A percentile compares a stretch with the other conserved stretches of the same genome.
Evolutionary conservation across 2,113 vertebrate genomes (phyloP).

Genomic region (Lutjanus erythropterus): DNA sequence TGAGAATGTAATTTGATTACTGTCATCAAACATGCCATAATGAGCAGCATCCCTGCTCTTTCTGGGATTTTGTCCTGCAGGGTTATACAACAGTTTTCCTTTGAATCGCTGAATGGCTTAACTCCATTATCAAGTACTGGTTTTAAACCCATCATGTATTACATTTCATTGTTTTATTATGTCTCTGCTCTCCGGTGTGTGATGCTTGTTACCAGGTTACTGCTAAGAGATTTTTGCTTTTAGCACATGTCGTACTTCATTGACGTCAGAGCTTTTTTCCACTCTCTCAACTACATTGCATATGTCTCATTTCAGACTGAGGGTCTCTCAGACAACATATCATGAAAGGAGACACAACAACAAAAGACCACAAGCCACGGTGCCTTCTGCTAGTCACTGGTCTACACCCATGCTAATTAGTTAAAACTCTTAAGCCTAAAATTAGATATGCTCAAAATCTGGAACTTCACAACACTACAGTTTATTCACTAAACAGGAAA

Average conservation of each 20-base stretch:
- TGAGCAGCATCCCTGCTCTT: not conserved
- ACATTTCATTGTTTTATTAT: constrained; percentile 66
- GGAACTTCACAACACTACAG: constrained; percentile 7
- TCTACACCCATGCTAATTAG: constrained; percentile 63
- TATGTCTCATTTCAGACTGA: constrained; percentile 68
- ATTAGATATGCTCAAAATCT: constrained; percentile 32
- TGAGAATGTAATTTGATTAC: constrained; percentile 34
- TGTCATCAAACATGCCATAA: not conserved
- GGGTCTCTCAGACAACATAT: constrained; percentile 56
- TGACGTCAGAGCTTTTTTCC: constrained; percentile 79
- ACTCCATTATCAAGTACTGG: constrained; percentile 14
- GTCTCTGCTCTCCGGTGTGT: constrained; percentile 53
- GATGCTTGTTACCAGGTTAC: constrained; percentile 85
- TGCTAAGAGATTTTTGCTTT: constrained; percentile 80
- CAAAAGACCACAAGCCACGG: constrained; percentile 54
- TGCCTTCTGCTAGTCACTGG: constrained; percentile 59
- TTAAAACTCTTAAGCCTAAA: constrained; percentile 67
- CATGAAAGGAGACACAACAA: constrained; percentile 63
- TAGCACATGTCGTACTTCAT: constrained; percentile 76
- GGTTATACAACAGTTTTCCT: constrained; percentile 14
- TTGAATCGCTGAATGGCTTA: constrained; percentile 24
- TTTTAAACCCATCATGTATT: constrained; percentile 35
- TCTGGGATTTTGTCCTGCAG: not conserved
- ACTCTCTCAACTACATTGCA: constrained; percentile 56
- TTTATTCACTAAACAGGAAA: not conserved